A percentile compares a stretch with the other conserved stretches of the same genome.
phyloP scores from a whole-genome alignment of 2,113 vertebrate species.

The Eulacestoma nigropectus region DNA sequence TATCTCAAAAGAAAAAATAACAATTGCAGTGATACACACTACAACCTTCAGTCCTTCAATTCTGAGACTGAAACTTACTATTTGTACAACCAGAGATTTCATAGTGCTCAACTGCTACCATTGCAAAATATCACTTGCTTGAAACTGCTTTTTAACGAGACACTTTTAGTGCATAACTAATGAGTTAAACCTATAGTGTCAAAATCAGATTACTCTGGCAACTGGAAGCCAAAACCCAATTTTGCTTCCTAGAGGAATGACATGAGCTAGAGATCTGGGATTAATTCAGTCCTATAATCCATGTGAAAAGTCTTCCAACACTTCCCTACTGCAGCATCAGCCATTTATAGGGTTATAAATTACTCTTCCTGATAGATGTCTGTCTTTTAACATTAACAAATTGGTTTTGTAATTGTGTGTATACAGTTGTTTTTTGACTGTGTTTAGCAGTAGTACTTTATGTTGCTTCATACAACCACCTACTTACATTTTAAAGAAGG shows the following conservation, averaged over 20 bases:
- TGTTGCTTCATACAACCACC: background rate
- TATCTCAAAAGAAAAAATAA: background rate
- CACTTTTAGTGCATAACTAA: background rate
- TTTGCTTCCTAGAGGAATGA: background rate
- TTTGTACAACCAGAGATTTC: background rate
- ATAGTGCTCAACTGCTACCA: background rate
- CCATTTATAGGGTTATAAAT: background rate
- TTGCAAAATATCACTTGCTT: background rate
- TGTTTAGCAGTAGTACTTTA: background rate
- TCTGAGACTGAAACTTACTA: background rate
- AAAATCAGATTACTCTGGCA: background rate
- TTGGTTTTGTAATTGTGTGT: background rate
- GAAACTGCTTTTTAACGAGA: background rate
- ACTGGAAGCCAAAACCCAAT: background rate
- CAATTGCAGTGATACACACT: background rate
- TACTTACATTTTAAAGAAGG: background rate
- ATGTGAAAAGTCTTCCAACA: background rate
- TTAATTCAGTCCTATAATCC: background rate
- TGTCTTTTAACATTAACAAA: background rate
- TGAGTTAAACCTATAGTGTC: background rate
- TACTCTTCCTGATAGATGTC: background rate
- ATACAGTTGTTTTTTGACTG: background rate
- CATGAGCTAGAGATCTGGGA: background rate
- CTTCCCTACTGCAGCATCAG: background rate
- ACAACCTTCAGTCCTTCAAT: background rate